Base-by-base conservation (phyloP, 2,113 vertebrate species). In the Sturnus vulgaris region DNA sequence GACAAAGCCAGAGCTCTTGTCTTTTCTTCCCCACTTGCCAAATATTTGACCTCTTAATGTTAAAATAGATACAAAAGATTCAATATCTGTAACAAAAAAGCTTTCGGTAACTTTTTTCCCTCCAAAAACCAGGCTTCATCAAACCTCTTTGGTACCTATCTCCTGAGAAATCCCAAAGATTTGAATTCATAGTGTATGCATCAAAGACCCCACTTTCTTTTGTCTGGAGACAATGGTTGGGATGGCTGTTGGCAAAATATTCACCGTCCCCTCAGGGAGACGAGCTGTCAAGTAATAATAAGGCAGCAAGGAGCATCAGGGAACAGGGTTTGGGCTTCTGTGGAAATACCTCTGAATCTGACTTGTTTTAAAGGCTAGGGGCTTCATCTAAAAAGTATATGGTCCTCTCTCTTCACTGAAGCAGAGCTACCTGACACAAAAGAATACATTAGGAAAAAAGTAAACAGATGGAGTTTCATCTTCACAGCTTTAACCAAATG, bases 211-310 rank as follows among this genome's bases (percentile, higher is more conserved):
- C 30, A 55, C 52, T 77, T 83, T 57, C 79, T 88, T 96, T 95
- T 93, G 39, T 92, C 75, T 88, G 84, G 84, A 95, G 78, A 92
- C 78, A 72, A 55, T 63, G 59, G 37, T 55, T 90, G 68, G 87
- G 50, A 82, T 90, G 76, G 64, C 82, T 91, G 49, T 78, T 93
- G 90, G 92, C 90, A 95, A 96, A 95, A 90, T 92, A 96, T 93
- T 95, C 90, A 77, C 33, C 70, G 64, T 80, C 10, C 31, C 82
- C 59, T 52, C 35, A 49, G 90, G 68, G 82, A 88, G 35, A 65
- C 0, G 12, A 92, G 79, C 85, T 97, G 90, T 91, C 92, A 96
- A 86, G 68, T 92, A 90, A 88, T 95, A 89, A 92, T 84, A 95
- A 91, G 88, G 88, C 90, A 93, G 59, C 21, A 77, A 82, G 73